A percentile compares a stretch with the other conserved stretches of the same genome.
phyloP scores from a whole-genome alignment of 1,140 invertebrate genomes.

The Calosoma granatense region DNA sequence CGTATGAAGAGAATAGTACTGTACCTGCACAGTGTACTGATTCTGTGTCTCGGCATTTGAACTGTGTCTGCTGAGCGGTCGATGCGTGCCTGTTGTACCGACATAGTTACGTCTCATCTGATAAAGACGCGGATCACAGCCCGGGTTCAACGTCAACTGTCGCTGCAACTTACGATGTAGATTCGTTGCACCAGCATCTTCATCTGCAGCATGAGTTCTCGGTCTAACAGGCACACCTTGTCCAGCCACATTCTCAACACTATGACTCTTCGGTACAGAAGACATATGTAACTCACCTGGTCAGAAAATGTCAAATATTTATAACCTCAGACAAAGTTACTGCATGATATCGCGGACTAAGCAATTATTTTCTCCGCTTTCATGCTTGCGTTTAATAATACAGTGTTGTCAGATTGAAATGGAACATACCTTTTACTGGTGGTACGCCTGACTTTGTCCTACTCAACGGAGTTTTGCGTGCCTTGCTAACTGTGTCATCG shows the following conservation, averaged over 20 bases:
- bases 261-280: conserved; percentile 43
- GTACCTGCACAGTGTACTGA: neutral
- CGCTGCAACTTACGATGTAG: conserved; percentile 69
- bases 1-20: too few species aligned
- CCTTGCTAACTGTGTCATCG: conserved; percentile 23
- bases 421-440: conserved; percentile 28
- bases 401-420: too few species aligned
- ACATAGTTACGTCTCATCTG: conserved; percentile 19
- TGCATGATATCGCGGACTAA: too few species aligned
- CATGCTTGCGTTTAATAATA: too few species aligned
- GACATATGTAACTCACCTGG: conserved; percentile 19
- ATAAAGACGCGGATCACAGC: conserved; percentile 55
- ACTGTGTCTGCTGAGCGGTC: conserved; percentile 29
- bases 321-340: too few species aligned
- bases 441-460: conserved; percentile 47
- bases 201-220: conserved; percentile 6
- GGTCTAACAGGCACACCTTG: conserved; percentile 8
- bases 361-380: too few species aligned
- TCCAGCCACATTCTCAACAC: conserved; percentile 40
- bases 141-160: conserved; percentile 71
- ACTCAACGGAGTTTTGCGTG: conserved; percentile 42
- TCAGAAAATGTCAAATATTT: too few species aligned
- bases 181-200: conserved; percentile 39
- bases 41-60: neutral
- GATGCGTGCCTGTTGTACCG: conserved; percentile 15